Conservation (phyloP, 1,140 invertebrate species). For the Aplysia californica region DNA sequence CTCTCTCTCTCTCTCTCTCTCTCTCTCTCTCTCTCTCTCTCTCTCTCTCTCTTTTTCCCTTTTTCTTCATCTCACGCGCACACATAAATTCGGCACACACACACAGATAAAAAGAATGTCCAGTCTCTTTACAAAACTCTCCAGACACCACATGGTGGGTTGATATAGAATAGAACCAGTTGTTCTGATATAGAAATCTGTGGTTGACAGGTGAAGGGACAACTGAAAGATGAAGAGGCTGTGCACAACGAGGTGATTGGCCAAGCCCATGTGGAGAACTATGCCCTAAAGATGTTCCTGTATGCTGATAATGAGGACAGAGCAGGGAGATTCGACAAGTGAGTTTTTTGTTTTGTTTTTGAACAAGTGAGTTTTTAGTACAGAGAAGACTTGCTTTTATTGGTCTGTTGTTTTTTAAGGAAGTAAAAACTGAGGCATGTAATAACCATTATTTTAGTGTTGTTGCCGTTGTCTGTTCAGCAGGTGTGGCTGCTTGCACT, state of each 20-base stretch:
- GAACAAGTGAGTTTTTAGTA: not conserved
- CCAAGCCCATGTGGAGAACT: conserved; percentile 96
- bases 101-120: not conserved
- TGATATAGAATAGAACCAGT: not conserved
- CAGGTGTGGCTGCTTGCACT: no score
- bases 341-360: conserved; percentile 52
- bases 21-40: no score
- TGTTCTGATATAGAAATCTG: not conserved
- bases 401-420: no score
- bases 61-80: not conserved
- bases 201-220: conserved; percentile 60
- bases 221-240: conserved; percentile 70
- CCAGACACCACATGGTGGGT: not conserved
- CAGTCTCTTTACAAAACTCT: not conserved
- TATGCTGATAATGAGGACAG: conserved; percentile 95
- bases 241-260: conserved; percentile 92
- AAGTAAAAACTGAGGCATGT: no score
- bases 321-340: conserved; percentile 89
- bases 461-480: no score
- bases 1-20: no score
- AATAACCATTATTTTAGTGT: no score
- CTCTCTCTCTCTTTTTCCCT: not conserved
- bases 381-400: not conserved
- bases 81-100: not conserved
- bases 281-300: conserved; percentile 92